phyloP scores from a whole-genome alignment of 2,888 invertebrate genomes.

The Desoria tigrina region DNA sequence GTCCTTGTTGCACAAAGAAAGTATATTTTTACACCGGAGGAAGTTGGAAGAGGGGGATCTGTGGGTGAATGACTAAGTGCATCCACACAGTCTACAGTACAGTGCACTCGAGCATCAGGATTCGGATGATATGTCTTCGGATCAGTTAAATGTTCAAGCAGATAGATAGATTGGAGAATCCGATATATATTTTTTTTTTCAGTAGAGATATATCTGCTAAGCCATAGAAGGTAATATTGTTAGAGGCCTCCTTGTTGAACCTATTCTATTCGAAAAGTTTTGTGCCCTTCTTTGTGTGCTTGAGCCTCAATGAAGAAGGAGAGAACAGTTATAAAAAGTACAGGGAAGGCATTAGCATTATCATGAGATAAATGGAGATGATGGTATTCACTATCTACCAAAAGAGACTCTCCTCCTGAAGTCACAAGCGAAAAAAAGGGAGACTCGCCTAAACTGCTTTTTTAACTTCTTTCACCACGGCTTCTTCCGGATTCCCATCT shows the following conservation, averaged over 20 bases:
- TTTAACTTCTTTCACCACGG: not conserved
- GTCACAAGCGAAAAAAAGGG: not conserved
- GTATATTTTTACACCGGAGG: not conserved
- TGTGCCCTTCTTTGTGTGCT: slow-evolving; percentile 22
- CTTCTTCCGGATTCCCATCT: no score
- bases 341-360: slow-evolving; percentile 26
- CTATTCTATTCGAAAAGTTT: slow-evolving; percentile 39
- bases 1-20: not conserved
- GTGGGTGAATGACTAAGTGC: no score
- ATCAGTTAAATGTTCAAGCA: no score
- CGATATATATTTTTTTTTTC: not conserved
- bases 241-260: no score
- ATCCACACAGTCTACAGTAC: not conserved
- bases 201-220: not conserved
- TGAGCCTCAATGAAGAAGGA: not conserved
- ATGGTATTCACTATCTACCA: no score
- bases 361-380: slow-evolving; percentile 22
- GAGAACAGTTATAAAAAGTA: slow-evolving; percentile 22
- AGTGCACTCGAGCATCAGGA: slow-evolving; percentile 30
- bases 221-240: slow-evolving; percentile 25
- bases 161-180: no score
- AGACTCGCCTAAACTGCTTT: not conserved
- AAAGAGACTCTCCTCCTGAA: no score
- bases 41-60: not conserved
- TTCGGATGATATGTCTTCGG: no score